Percentiles rank a stretch among this genome's conserved stretches.
phyloP scores from a whole-genome alignment of 2,888 invertebrate genomes.

The Lissonota sp. region DNA sequence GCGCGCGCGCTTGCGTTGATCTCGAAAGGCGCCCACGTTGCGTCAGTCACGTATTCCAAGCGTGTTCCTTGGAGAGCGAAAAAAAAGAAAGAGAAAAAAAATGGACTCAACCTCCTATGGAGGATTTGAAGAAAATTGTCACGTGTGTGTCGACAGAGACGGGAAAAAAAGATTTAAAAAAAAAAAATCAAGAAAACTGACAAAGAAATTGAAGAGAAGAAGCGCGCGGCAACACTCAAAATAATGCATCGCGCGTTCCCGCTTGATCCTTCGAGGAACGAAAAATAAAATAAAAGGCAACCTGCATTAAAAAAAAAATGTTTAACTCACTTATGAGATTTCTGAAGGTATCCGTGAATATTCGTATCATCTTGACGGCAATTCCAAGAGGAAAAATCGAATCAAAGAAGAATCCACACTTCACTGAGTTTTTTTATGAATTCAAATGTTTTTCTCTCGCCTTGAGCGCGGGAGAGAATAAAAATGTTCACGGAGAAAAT shows the following conservation, averaged over 20 bases:
- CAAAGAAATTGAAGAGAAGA: no score
- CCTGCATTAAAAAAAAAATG: slow-evolving; percentile 24
- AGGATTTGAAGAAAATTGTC: slow-evolving; percentile 8
- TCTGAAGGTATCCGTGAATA: slow-evolving; percentile 79
- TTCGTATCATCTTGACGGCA: slow-evolving; percentile 77
- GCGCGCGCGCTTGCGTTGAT: slow-evolving; percentile 18
- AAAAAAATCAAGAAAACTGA: not conserved
- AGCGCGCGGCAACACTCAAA: no score
- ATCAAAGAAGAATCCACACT: not conserved
- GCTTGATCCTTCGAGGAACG: not conserved
- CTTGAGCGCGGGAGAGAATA: slow-evolving; percentile 9
- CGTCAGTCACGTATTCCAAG: slow-evolving; percentile 63
- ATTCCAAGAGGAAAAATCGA: slow-evolving; percentile 20
- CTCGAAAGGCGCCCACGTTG: slow-evolving; percentile 56
- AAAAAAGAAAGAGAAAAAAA: not conserved
- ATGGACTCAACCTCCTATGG: not conserved
- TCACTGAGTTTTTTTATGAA: not conserved
- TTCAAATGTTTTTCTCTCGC: not conserved
- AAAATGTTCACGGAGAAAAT: slow-evolving; percentile 2
- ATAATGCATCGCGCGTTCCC: not conserved
- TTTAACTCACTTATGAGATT: slow-evolving; percentile 80
- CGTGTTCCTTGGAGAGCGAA: slow-evolving; percentile 21
- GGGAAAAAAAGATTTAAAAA: not conserved
- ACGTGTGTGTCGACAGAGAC: not conserved
- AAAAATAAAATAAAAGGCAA: not conserved